Evolutionary conservation across 2,888 invertebrate genomes (phyloP).

Genomic region (Perizoma affinitatum): DNA sequence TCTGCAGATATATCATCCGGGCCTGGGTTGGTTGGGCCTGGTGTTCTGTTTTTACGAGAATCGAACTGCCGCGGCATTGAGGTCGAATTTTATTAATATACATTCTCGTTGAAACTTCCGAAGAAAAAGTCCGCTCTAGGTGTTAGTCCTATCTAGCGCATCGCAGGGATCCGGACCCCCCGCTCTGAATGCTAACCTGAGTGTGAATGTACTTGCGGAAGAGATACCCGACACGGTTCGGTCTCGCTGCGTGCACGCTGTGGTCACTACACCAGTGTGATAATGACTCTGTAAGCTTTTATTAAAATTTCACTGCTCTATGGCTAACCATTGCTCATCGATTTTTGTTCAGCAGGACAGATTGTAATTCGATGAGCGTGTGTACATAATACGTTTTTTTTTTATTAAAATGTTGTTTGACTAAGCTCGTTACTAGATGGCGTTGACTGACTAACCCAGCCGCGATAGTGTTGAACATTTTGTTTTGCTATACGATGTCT

Average conservation of each 20-base stretch:
- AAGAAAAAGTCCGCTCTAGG: conserved; percentile 7
- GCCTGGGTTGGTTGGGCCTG: too few species aligned
- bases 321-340: conserved; percentile 1
- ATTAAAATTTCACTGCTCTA: conserved; percentile 21
- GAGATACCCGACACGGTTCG: conserved; percentile 59
- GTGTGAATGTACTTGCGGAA: conserved; percentile 57
- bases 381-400: background rate
- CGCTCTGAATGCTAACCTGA: conserved; percentile 6
- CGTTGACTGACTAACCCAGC: too few species aligned
- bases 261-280: conserved; percentile 42
- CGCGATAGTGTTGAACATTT: too few species aligned
- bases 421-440: too few species aligned
- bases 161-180: conserved; percentile 11
- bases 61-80: too few species aligned
- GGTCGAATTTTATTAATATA: background rate
- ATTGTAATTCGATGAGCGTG: conserved; percentile 15
- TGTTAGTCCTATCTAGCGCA: conserved; percentile 9
- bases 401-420: too few species aligned
- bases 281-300: conserved; percentile 40
- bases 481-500: too few species aligned
- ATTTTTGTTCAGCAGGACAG: conserved; percentile 12
- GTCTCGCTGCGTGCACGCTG: conserved; percentile 46
- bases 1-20: too few species aligned
- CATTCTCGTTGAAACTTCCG: background rate
- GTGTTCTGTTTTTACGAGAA: too few species aligned